Conservation (phyloP, 1,140 invertebrate genomes). For the Solen grandis region DNA sequence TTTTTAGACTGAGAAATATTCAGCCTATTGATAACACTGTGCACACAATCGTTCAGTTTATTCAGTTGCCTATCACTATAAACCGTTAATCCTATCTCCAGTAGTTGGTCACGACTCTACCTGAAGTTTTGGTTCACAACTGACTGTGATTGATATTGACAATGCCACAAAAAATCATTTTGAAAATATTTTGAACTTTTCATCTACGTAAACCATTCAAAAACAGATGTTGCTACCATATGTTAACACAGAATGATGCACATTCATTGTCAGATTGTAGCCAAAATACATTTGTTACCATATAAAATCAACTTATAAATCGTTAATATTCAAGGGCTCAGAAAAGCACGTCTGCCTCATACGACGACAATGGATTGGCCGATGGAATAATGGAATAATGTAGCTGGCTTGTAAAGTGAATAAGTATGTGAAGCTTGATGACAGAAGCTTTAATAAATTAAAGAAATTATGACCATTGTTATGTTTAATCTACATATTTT, state of each 20-base stretch:
- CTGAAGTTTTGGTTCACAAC: not conserved
- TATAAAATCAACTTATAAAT: not conserved
- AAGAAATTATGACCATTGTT: too few relatives aligned
- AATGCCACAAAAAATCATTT: not conserved
- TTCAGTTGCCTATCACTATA: constrained; percentile 36
- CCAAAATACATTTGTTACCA: not conserved
- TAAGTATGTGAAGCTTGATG: too few relatives aligned
- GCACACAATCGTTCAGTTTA: constrained; percentile 31
- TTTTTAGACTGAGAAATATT: constrained; percentile 21
- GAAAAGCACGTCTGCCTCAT: too few relatives aligned
- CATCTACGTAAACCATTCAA: not conserved
- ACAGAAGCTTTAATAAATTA: too few relatives aligned
- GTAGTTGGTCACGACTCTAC: not conserved
- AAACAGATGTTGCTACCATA: not conserved
- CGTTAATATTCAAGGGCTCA: too few relatives aligned
- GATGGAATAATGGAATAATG: too few relatives aligned
- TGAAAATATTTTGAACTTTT: not conserved
- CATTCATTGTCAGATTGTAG: not conserved
- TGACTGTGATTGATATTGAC: not conserved
- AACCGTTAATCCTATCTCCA: not conserved
- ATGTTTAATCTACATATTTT: too few relatives aligned
- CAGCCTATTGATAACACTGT: constrained; percentile 28
- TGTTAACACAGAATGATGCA: not conserved
- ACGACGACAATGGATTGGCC: too few relatives aligned
- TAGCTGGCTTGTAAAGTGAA: too few relatives aligned